These are phyloP conservation scores for Hyperoplus lanceolatus DNA, from an alignment of 2,797 vertebrate species.

Conservation along the genomic window DNA sequence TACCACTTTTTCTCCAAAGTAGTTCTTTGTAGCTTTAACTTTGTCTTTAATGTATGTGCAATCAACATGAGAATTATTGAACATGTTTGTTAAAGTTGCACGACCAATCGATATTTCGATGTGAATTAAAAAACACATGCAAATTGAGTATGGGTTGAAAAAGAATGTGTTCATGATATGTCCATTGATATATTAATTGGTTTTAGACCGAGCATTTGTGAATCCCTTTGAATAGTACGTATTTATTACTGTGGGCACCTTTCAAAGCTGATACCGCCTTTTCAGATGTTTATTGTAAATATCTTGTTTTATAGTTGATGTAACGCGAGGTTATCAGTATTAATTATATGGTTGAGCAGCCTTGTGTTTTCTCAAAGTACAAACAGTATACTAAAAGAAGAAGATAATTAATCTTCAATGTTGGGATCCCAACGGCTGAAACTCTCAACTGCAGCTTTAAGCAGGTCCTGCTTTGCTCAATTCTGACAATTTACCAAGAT, in stretches of 20 bases:
- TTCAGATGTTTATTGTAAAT: neutral
- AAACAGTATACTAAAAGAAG: neutral
- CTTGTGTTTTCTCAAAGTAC: neutral
- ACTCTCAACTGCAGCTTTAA: too few species aligned
- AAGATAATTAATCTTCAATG: too few species aligned
- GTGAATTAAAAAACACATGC: neutral
- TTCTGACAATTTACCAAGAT: too few species aligned
- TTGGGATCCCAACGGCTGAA: too few species aligned
- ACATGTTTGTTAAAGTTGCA: neutral
- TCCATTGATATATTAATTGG: neutral
- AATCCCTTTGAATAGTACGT: neutral
- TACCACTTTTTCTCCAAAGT: too few species aligned
- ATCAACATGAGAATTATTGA: neutral
- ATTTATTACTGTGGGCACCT: too few species aligned
- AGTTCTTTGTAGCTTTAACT: too few species aligned
- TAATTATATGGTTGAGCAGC: neutral
- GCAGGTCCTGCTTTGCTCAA: too few species aligned
- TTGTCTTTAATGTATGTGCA: too few species aligned
- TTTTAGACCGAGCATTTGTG: neutral
- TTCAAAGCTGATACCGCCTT: neutral
- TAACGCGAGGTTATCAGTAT: neutral
- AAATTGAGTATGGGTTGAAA: neutral
- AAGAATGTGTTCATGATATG: neutral
- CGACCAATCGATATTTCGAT: neutral
- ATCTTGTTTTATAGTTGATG: slow-evolving; percentile 1